Conservation (phyloP, 92 coral and sea anemone genomes). For the Palythoa grandis region DNA sequence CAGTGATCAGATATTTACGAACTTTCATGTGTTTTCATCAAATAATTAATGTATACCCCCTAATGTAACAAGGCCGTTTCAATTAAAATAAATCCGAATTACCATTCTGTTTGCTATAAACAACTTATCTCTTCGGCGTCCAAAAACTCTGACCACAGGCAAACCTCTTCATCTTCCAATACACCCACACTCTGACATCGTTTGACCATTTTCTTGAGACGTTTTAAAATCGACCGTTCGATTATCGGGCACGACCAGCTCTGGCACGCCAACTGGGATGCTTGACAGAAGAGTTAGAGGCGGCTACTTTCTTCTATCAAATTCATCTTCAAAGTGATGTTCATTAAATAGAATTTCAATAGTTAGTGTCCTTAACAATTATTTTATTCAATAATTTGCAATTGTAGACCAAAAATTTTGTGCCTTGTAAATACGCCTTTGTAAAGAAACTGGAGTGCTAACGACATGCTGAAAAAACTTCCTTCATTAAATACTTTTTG, state of each 20-base stretch:
- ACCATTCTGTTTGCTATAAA: slow-evolving; percentile 41
- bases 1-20: not conserved
- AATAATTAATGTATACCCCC: not conserved
- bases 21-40: not conserved
- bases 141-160: slow-evolving; percentile 43
- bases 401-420: not conserved
- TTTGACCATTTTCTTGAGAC: slow-evolving; percentile 57
- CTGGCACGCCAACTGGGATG: slow-evolving; percentile 52
- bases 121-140: slow-evolving; percentile 25
- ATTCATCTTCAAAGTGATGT: not conserved
- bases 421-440: not conserved
- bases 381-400: too few species aligned
- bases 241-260: slow-evolving; percentile 53
- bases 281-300: slow-evolving; percentile 39
- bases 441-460: not conserved
- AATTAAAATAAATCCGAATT: not conserved
- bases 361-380: not conserved
- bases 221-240: slow-evolving; percentile 45
- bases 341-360: not conserved
- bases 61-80: not conserved
- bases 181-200: slow-evolving; percentile 56
- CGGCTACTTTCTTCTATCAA: not conserved
- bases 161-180: slow-evolving; percentile 26
- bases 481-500: too few species aligned
- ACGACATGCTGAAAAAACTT: not conserved